Percentiles rank a stretch among this genome's conserved stretches.
Evolutionary conservation across 2,797 vertebrate genomes (phyloP).

Genomic region (Chaenodraco wilsoni): DNA sequence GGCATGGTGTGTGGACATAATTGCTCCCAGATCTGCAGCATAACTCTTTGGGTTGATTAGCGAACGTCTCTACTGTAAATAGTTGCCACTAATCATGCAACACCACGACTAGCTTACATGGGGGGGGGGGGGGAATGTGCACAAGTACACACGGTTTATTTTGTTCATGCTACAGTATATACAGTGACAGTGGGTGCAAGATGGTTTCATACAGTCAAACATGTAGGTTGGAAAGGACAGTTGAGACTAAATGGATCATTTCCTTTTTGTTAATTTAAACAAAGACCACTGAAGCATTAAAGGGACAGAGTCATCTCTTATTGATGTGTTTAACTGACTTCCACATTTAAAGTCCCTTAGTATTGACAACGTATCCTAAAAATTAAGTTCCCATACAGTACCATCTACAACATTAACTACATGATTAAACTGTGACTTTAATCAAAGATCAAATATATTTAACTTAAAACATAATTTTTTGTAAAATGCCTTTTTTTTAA

Average conservation of each 20-base stretch:
- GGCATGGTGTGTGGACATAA: slow-evolving; percentile 76
- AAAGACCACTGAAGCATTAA: no score
- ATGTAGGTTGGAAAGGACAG: slow-evolving; percentile 29
- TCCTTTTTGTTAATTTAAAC: slow-evolving; percentile 10
- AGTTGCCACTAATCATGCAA: slow-evolving; percentile 83
- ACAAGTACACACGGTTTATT: slow-evolving; percentile 28
- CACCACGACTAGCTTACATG: slow-evolving; percentile 65
- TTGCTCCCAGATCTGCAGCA: slow-evolving; percentile 85
- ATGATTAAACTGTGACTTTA: no score
- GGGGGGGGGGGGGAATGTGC: slow-evolving; percentile 54
- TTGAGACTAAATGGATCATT: slow-evolving; percentile 54
- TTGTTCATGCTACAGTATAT: slow-evolving; percentile 16
- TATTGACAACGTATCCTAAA: no score
- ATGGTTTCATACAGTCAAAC: slow-evolving; percentile 2
- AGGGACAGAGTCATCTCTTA: no score
- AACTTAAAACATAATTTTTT: not conserved
- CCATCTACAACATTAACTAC: no score
- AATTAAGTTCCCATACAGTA: no score
- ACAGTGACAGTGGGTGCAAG: slow-evolving; percentile 17
- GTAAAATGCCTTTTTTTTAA: not conserved
- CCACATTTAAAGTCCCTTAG: no score
- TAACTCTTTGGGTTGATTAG: slow-evolving; percentile 84
- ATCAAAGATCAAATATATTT: no score
- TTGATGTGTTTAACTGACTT: no score
- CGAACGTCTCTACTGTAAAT: slow-evolving; percentile 86